Evolutionary conservation across 2,113 vertebrate genomes (phyloP), one percentile per base, ranked within the genome.

Genomic region (Parotia lawesii): DNA sequence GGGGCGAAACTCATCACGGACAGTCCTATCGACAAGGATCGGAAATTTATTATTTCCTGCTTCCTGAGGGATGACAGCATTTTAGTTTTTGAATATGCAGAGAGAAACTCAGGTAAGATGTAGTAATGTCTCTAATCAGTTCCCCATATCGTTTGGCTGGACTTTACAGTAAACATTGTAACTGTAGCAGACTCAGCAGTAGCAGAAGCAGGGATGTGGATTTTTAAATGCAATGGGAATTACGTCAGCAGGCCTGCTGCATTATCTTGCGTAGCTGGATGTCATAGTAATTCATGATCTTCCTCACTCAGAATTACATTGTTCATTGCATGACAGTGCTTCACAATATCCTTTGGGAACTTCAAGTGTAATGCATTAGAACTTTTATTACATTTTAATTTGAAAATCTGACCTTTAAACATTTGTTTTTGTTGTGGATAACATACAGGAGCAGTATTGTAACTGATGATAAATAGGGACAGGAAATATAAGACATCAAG

Each of bases 41-140:
- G 98, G 28, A 95, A 96, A 79, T 99, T 99, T 89, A 82, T 98
- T 71, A 97, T 99, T 85, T 98, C 98, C 76, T 99, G 97, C 97
- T 98, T 97, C 96, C 98, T 99, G 71, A 90, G 97, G 8, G 98
- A 99, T 96, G 98, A 99, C 94, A 98, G 98, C 77, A 97, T 99
- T 87, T 96, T 97, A 12, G 89, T 99, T 82, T 99, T 98, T 96
- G 99, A 99, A 94, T 91, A 74, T 47, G 40, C 64, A 17, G 96
- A 98, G 93, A 96, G 8, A 89, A 99, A 99, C 96, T 98, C 99
- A 97, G 99, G 99, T 99, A 97, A 97, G 94, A 81, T 44, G 47
- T 15, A 29, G 42, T 27, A 42, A 19, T 58, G 15, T 21, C 40
- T 80, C 86, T 65, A 74, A 9, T 22, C 40, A 53, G 35, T 53